phyloP scores from a whole-genome alignment of 2,797 vertebrate genomes.

The Micromesistius poutassou region DNA sequence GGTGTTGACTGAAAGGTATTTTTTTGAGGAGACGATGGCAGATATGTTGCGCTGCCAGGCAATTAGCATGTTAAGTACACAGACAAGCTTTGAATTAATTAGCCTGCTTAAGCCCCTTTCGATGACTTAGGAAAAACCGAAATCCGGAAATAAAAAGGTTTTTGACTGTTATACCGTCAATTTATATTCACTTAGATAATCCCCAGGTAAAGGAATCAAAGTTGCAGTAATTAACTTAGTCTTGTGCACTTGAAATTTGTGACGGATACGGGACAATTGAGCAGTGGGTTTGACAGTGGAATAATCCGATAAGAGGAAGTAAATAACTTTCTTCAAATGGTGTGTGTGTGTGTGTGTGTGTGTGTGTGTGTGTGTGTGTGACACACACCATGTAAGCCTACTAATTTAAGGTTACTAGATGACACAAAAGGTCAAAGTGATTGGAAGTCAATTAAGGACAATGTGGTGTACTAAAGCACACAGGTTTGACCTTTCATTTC shows the following conservation, averaged over 20 bases:
- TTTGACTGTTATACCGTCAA: constrained; percentile 33
- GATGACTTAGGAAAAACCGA: constrained; percentile 15
- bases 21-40: constrained; percentile 16
- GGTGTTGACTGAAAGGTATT: constrained; percentile 12
- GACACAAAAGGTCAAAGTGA: constrained; percentile 35
- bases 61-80: constrained; percentile 44
- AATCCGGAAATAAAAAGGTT: constrained; percentile 23
- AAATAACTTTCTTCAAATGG: neutral
- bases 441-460: constrained; percentile 30
- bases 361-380: neutral
- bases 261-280: constrained; percentile 9
- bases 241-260: constrained; percentile 17
- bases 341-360: neutral
- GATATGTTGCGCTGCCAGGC: constrained; percentile 10
- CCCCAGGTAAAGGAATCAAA: constrained; percentile 36
- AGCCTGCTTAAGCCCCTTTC: constrained; percentile 22
- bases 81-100: constrained; percentile 19
- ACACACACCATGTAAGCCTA: neutral
- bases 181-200: constrained; percentile 49
- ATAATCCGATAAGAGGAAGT: neutral
- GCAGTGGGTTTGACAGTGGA: neutral
- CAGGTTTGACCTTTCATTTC: constrained; percentile 44
- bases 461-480: constrained; percentile 20
- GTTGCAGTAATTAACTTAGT: constrained; percentile 14
- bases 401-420: neutral